Evolutionary conservation across 2,113 vertebrate genomes (phyloP), one percentile per base, ranked within the genome.

Genomic region (Alligator sinensis): DNA sequence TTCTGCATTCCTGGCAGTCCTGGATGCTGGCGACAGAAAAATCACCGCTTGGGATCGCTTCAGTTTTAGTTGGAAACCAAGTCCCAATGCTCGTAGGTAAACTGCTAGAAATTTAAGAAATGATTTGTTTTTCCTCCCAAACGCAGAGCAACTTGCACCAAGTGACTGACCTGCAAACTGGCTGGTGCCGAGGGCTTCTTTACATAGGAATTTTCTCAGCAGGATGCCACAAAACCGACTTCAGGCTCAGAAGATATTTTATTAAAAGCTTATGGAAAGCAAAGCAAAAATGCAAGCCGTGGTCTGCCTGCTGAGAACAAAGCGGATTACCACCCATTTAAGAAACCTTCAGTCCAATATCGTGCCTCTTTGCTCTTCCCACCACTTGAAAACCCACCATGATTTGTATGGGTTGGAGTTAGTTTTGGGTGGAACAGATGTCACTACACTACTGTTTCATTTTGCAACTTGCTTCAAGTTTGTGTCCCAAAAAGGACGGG

Each of bases 11-110:
- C 88, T 90, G 64, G 62, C 64, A 84, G 82, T 85, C 88, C 38
- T 79, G 88, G 82, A 81, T 27, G 82, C 81, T 79, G 81, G 88
- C 88, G 75, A 72, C 82, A 90, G 75, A 90, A 90, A 90, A 85
- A 47, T 84, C 72, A 84, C 88, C 82, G 76, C 76, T 66, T 59
- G 61, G 78, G 38, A 77, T 77, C 64, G 54, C 24, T 34, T 59
- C 74, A 77, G 78, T 60, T 81, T 81, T 77, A 81, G 74, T 55
- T 54, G 79, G 74, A 80, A 81, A 80, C 47, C 18, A 63, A 81
- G 74, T 88, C 60, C 72, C 66, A 60, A 80, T 58, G 68, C 21
- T 78, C 86, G 62, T 80, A 60, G 80, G 68, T 27, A 70, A 30
- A 60, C 58, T 70, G 66, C 14, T 54, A 54, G 70, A 58, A 84